Evolutionary conservation across 1,140 invertebrate species (phyloP).

Genomic region (Bombus superbus): DNA sequence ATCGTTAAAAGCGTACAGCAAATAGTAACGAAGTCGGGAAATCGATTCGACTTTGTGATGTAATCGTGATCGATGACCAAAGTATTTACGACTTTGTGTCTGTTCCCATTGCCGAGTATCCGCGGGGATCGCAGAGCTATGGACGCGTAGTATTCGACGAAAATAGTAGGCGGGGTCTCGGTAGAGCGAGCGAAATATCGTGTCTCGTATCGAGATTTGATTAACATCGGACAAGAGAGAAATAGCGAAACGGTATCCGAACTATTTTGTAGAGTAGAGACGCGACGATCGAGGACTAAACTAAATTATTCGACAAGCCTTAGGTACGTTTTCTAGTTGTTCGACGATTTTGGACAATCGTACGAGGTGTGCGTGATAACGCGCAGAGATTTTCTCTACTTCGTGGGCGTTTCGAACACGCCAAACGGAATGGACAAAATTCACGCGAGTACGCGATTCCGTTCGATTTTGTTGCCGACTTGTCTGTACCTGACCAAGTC

Average conservation of each 20-base stretch:
- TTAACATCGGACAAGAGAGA: background rate
- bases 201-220: background rate
- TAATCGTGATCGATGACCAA: slow-evolving; percentile 46
- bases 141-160: background rate
- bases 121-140: no score
- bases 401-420: no score
- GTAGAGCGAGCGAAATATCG: background rate
- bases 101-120: background rate
- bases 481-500: no score
- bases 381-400: no score
- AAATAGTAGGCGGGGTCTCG: background rate
- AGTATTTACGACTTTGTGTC: slow-evolving; percentile 41
- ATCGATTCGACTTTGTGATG: background rate
- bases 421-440: no score
- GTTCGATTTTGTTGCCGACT: no score
- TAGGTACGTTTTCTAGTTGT: no score
- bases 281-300: no score
- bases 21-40: background rate
- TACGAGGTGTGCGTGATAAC: no score
- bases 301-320: no score
- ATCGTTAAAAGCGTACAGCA: background rate
- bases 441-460: no score
- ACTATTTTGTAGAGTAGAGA: background rate
- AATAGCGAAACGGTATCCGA: slow-evolving; percentile 7
- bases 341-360: no score